Percentiles rank a stretch among this genome's conserved stretches.
phyloP scores from a whole-genome alignment of 2,888 invertebrate genomes.

The Theretra japonica region DNA sequence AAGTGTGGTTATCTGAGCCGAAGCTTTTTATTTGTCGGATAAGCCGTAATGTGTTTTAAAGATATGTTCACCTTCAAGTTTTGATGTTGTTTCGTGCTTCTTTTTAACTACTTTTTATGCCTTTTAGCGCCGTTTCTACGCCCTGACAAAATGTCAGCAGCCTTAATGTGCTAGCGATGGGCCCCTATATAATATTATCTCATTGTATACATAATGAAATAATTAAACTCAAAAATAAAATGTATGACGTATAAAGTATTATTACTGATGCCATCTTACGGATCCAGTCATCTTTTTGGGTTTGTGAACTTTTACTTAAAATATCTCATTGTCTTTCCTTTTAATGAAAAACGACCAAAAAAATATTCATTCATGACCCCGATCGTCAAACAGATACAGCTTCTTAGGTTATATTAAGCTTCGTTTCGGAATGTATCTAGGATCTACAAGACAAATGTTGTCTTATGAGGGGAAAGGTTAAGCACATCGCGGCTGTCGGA shows the following conservation, averaged over 20 bases:
- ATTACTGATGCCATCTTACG: background rate
- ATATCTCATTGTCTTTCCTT: background rate
- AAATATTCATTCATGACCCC: background rate
- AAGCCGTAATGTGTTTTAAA: conserved; percentile 67
- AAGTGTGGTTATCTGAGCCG: conserved; percentile 60
- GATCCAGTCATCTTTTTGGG: no score
- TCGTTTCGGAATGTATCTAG: conserved; percentile 27
- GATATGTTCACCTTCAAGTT: conserved; percentile 61
- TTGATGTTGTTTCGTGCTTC: conserved; percentile 50
- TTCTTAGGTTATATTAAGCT: conserved; percentile 18
- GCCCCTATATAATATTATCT: background rate
- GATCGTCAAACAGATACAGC: conserved; percentile 17
- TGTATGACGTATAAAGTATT: background rate
- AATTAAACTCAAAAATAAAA: background rate
- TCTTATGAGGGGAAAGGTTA: conserved; percentile 61
- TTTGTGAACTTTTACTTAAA: background rate
- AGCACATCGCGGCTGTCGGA: conserved; percentile 61
- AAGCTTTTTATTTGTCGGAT: conserved; percentile 65
- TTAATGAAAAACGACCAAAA: background rate
- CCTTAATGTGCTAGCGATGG: conserved; percentile 1
- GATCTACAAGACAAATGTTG: conserved; percentile 28
- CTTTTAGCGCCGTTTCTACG: conserved; percentile 25
- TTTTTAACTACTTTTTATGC: conserved; percentile 43
- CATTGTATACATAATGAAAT: background rate
- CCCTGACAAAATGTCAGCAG: conserved; percentile 27